These are phyloP conservation scores for Spisula solida DNA, from an alignment of 2,888 invertebrate species.

Conservation along the genomic window DNA sequence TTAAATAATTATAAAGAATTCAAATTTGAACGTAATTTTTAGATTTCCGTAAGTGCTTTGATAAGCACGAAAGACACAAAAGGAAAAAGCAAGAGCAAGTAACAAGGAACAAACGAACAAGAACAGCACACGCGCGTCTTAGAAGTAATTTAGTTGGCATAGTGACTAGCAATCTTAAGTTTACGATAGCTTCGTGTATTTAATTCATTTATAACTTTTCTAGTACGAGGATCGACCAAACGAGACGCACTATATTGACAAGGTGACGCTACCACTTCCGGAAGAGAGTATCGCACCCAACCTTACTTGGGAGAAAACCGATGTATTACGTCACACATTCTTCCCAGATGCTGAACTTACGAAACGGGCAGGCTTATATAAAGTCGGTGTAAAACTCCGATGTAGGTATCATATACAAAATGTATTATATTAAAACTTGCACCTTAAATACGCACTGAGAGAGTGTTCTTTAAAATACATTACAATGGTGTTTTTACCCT, in stretches of 20 bases:
- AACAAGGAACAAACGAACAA: too few relatives aligned
- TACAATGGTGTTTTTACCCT: too few relatives aligned
- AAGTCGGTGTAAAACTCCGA: slow-evolving; percentile 82
- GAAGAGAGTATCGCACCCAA: slow-evolving; percentile 65
- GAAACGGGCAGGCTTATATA: slow-evolving; percentile 84
- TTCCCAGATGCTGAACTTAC: slow-evolving; percentile 82
- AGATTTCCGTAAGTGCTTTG: too few relatives aligned
- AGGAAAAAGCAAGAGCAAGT: too few relatives aligned
- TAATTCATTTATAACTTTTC: slow-evolving; percentile 25
- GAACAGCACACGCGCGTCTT: too few relatives aligned
- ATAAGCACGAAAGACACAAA: too few relatives aligned
- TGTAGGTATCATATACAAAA: slow-evolving; percentile 76
- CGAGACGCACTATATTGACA: slow-evolving; percentile 82
- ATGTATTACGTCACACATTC: slow-evolving; percentile 81
- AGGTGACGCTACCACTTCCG: slow-evolving; percentile 78
- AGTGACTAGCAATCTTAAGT: too few relatives aligned
- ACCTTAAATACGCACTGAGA: not conserved
- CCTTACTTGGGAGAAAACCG: slow-evolving; percentile 65
- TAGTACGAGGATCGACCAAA: slow-evolving; percentile 83
- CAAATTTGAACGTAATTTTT: too few relatives aligned
- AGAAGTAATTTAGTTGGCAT: too few relatives aligned
- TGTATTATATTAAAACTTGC: not conserved
- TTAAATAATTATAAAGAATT: too few relatives aligned
- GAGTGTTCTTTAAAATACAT: too few relatives aligned
- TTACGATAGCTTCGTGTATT: too few relatives aligned